Conservation (phyloP, 1,140 invertebrate genomes). For the Drosophila orena region DNA sequence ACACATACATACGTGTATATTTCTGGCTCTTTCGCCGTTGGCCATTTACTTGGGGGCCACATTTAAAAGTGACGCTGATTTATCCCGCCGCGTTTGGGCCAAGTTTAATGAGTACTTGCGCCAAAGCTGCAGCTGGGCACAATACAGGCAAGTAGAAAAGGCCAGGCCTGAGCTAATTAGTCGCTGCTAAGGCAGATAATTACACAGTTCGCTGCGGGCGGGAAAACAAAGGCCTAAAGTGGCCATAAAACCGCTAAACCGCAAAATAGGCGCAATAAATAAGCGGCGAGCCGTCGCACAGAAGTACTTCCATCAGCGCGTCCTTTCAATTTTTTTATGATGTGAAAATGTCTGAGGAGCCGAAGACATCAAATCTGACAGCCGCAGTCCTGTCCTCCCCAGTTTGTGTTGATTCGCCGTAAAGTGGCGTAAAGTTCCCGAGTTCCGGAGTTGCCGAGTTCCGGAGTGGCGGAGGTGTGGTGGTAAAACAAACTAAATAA, state of each 20-base stretch:
- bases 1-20: background rate
- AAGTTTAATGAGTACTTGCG: conserved; percentile 44
- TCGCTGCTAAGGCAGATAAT: conserved; percentile 65
- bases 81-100: conserved; percentile 24
- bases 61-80: conserved; percentile 67
- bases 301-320: conserved; percentile 25
- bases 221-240: conserved; percentile 53
- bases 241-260: conserved; percentile 80
- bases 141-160: conserved; percentile 3
- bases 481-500: conserved; percentile 70
- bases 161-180: conserved; percentile 72
- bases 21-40: background rate
- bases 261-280: conserved; percentile 82
- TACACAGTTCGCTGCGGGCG: conserved; percentile 49
- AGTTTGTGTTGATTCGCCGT: conserved; percentile 55
- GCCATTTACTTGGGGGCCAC: conserved; percentile 64
- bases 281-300: conserved; percentile 38
- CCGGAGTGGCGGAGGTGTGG: background rate
- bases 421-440: conserved; percentile 43
- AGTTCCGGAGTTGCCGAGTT: no score
- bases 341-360: conserved; percentile 30
- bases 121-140: conserved; percentile 29
- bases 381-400: conserved; percentile 27
- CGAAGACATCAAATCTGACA: conserved; percentile 35
- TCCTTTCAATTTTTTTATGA: conserved; percentile 29